Evolutionary conservation across 2,888 invertebrate species (phyloP).

Genomic region (Catocala fraxini): DNA sequence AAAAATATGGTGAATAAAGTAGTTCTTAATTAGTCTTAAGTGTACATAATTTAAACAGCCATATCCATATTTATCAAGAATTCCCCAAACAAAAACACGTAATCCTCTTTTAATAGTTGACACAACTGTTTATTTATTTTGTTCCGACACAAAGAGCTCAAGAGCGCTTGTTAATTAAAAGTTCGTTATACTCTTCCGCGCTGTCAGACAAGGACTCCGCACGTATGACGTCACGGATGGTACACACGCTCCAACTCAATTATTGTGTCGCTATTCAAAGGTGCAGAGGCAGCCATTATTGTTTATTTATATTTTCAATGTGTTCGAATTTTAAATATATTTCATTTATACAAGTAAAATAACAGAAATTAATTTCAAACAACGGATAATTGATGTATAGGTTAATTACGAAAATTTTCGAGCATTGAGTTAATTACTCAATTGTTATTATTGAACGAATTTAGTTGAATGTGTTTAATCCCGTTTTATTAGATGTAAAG

Average conservation of each 20-base stretch:
- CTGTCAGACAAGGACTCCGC: constrained; percentile 18
- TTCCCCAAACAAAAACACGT: not conserved
- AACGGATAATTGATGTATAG: too few relatives aligned
- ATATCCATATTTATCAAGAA: not conserved
- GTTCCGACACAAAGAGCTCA: constrained; percentile 33
- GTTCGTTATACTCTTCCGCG: constrained; percentile 58
- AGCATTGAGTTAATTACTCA: too few relatives aligned
- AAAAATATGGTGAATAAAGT: too few relatives aligned
- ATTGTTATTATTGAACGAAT: too few relatives aligned
- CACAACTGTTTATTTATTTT: constrained; percentile 25
- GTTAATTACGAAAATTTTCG: too few relatives aligned
- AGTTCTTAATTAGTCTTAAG: too few relatives aligned
- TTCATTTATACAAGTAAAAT: too few relatives aligned
- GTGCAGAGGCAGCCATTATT: not conserved
- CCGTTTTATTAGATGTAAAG: too few relatives aligned
- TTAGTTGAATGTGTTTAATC: too few relatives aligned
- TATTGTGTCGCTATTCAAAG: constrained; percentile 8
- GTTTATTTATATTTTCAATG: not conserved
- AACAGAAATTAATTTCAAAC: too few relatives aligned
- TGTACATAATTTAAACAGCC: too few relatives aligned
- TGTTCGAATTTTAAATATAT: too few relatives aligned
- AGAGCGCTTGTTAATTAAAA: constrained; percentile 44
- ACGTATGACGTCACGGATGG: constrained; percentile 15
- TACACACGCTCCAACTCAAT: constrained; percentile 7
- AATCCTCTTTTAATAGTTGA: not conserved